A percentile compares a stretch with the other conserved stretches of the same genome.
These are phyloP conservation scores for Acrocephalus kingi DNA, from an alignment of 2,113 vertebrate species.

Conservation along the genomic window DNA sequence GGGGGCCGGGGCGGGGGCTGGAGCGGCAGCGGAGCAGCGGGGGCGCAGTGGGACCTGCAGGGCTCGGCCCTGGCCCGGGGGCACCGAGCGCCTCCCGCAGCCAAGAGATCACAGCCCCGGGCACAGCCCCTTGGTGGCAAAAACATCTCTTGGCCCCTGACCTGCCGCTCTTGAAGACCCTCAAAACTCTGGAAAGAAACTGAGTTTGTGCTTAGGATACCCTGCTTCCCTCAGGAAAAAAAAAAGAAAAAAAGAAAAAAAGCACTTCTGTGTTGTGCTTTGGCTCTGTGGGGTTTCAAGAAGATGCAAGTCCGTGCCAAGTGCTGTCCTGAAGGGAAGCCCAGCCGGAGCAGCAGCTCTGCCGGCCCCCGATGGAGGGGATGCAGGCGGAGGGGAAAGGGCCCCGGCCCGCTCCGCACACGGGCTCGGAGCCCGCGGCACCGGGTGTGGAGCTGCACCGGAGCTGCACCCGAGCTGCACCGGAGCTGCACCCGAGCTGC, in stretches of 20 bases:
- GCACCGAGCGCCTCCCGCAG: neutral
- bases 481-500: neutral
- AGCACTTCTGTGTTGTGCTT: neutral
- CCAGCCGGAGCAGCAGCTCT: neutral
- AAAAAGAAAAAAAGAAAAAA: neutral
- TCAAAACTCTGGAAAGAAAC: neutral
- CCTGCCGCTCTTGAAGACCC: neutral
- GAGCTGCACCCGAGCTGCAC: neutral
- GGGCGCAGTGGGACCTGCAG: neutral
- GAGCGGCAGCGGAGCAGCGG: neutral
- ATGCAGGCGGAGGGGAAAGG: neutral
- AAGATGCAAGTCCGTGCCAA: rapidly evolving
- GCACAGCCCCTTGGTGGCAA: rapidly evolving
- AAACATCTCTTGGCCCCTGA: rapidly evolving
- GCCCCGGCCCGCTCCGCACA: rapidly evolving
- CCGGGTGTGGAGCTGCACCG: neutral
- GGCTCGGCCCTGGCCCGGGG: neutral
- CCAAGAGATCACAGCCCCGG: rapidly evolving
- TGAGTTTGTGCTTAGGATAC: neutral
- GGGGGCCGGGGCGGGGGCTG: neutral
- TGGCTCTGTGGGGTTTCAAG: neutral
- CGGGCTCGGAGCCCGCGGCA: neutral
- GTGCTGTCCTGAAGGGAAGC: neutral
- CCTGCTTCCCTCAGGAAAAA: neutral
- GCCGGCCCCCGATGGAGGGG: neutral